Percentiles rank a stretch among this genome's conserved stretches.
phyloP scores from a whole-genome alignment of 2,113 vertebrate genomes.

The Pluvianellus socialis region DNA sequence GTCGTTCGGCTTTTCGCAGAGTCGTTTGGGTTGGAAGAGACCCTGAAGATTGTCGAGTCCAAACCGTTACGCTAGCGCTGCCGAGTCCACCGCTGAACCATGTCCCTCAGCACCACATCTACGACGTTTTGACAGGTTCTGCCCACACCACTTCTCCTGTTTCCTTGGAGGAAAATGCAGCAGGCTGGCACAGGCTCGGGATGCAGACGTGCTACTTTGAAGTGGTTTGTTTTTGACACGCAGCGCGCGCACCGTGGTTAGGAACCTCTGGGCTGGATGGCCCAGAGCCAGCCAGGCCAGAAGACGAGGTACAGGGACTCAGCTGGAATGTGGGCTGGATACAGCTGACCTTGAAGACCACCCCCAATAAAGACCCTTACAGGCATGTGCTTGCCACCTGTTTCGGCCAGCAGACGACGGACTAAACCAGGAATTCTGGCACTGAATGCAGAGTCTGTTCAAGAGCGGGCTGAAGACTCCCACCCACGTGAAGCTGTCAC shows the following conservation, averaged over 20 bases:
- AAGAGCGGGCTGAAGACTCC: background rate
- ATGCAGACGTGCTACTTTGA: background rate
- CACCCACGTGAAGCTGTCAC: background rate
- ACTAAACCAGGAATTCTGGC: conserved; percentile 28
- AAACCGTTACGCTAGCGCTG: no score
- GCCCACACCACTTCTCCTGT: fast-evolving
- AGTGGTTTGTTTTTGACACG: background rate
- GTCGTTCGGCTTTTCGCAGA: background rate
- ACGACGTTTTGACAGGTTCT: background rate
- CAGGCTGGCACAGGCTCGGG: background rate
- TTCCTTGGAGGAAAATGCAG: background rate
- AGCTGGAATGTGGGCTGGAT: background rate
- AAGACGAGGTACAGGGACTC: background rate
- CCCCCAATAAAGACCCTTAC: background rate
- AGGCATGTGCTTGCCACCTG: conserved; percentile 56
- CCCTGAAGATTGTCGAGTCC: no score
- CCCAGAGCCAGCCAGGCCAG: background rate
- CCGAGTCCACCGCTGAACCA: no score
- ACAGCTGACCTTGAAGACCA: conserved; percentile 20
- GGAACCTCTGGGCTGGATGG: background rate
- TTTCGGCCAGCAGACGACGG: background rate
- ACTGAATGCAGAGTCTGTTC: conserved; percentile 36
- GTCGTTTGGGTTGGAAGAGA: no score
- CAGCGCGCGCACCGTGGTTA: fast-evolving
- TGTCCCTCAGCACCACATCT: no score